Evolutionary conservation across 1,140 invertebrate genomes (phyloP).

Genomic region (Drosophila ananassae): DNA sequence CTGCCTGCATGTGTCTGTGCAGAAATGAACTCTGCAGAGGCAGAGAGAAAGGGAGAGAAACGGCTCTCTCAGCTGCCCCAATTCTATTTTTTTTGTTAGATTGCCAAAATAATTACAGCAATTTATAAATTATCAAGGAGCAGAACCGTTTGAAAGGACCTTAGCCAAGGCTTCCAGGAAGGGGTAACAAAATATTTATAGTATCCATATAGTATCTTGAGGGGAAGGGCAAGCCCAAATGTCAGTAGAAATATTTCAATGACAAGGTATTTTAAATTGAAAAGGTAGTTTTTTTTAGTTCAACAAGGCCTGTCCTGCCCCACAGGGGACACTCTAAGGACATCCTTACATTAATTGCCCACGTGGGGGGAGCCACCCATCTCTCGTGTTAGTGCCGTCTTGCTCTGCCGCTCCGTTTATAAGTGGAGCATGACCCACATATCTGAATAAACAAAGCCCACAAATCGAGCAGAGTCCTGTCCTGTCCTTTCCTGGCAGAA

Average conservation of each 20-base stretch:
- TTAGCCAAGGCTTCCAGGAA: slow-evolving; percentile 54
- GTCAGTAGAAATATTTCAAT: slow-evolving; percentile 20
- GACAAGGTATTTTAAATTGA: slow-evolving; percentile 32
- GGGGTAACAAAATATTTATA: slow-evolving; percentile 7
- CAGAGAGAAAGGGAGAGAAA: slow-evolving; percentile 13
- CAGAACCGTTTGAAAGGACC: slow-evolving; percentile 65
- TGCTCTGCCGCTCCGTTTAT: slow-evolving; percentile 9
- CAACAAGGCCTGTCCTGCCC: neutral
- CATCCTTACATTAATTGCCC: slow-evolving; percentile 31
- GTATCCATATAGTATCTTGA: slow-evolving; percentile 16
- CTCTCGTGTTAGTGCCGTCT: neutral
- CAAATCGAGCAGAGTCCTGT: slow-evolving; percentile 16
- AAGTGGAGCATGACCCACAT: slow-evolving; percentile 62
- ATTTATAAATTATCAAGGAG: slow-evolving; percentile 77
- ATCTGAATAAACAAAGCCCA: slow-evolving; percentile 45
- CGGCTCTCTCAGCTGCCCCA: slow-evolving; percentile 42
- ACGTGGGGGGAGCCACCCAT: neutral
- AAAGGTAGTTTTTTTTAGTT: slow-evolving; percentile 11
- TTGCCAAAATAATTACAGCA: slow-evolving; percentile 70
- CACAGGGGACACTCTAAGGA: slow-evolving; percentile 36
- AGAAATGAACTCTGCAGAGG: slow-evolving; percentile 75
- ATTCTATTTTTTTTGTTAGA: slow-evolving; percentile 34
- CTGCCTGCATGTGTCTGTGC: slow-evolving; percentile 28
- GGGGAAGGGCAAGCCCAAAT: slow-evolving; percentile 17
- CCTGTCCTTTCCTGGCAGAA: slow-evolving; percentile 6